Base-by-base conservation (phyloP, 2,888 invertebrate species). In the Orchestes rusci region DNA sequence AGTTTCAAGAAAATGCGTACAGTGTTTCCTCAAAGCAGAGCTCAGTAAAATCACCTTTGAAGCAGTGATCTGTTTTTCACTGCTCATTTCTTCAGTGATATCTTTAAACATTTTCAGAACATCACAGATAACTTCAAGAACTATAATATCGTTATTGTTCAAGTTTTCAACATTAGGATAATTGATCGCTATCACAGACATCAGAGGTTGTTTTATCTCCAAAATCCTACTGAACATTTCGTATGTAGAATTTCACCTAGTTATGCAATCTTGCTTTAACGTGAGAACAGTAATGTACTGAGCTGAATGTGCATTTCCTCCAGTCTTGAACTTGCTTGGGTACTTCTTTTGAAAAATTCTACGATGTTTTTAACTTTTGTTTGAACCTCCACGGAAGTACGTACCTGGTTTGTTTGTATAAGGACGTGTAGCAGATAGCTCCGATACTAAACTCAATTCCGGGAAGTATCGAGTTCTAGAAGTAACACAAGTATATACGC, bases 171-270 rank as follows among this genome's bases (percentile, higher is more conserved):
- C 2, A 16, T 16, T 18, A 3, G 40, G 35, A 19, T 30, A 39
- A 17, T 39, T 31, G 4, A 48, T 35, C 5, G 41, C 48, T 12
- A 48, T 41, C 4, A 38, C 38, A 2, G 49, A 42, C 30, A 41
- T 35, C n/a, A 30, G 54, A 29, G 43, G n/a, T 15, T 54, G 50
- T n/a, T 46, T 39, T 17, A 56, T 27, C 29, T 36, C 42, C 2
- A 29, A 39, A 34, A 51, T 48, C 16, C 48, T 12, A 7, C 39
- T 10, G 3, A 56, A 13, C 53, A 56, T 56, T 43, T 43, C 39
- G 33, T 41, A 55, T 12, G 53, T 52, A 17, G 54, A 52, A 27
- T 55, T 55, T 51, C 53, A 56, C 16, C 53, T 36, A n/a, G 56
- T 56, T 8, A 34, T 28, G 3, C 47, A 43, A 39, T 55, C 55